Percentiles rank a stretch among this genome's conserved stretches.
Conservation (phyloP, 2,113 vertebrate species). For the Pituophis catenifer region DNA sequence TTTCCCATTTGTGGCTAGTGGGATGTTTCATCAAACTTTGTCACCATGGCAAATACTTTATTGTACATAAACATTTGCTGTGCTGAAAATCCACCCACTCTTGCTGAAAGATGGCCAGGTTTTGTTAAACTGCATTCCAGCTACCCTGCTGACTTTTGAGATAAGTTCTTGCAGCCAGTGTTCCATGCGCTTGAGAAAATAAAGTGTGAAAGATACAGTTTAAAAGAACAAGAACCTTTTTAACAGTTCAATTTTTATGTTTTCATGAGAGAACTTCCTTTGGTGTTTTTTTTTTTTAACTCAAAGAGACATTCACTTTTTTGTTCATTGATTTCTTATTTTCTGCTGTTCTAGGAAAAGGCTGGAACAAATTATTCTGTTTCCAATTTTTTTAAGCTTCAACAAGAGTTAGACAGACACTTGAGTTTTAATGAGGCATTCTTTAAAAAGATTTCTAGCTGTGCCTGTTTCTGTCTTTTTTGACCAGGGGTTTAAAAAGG, state of each 20-base stretch:
- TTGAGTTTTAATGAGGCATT: conserved; percentile 48
- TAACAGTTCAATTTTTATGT: conserved; percentile 55
- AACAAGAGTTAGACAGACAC: conserved; percentile 46
- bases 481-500: conserved; percentile 35
- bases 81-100: conserved; percentile 81
- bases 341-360: conserved; percentile 56
- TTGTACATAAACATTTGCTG: conserved; percentile 84
- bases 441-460: conserved; percentile 40
- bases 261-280: conserved; percentile 49
- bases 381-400: conserved; percentile 58
- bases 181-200: conserved; percentile 70
- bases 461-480: conserved; percentile 28
- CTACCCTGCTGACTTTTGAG: conserved; percentile 77
- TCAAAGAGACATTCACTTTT: conserved; percentile 36
- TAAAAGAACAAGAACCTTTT: conserved; percentile 60
- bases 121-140: conserved; percentile 81
- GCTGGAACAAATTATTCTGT: conserved; percentile 47
- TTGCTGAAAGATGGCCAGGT: conserved; percentile 79
- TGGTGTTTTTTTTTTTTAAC: conserved; percentile 14
- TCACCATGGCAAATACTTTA: conserved; percentile 83
- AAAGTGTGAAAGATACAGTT: conserved; percentile 67
- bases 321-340: conserved; percentile 43
- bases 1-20: conserved; percentile 79
- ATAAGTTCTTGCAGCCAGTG: conserved; percentile 73
- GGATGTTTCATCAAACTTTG: conserved; percentile 82